Evolutionary conservation across 2,888 invertebrate genomes (phyloP), one percentile per base, ranked within the genome.

Genomic region (Drosophila rellima): DNA sequence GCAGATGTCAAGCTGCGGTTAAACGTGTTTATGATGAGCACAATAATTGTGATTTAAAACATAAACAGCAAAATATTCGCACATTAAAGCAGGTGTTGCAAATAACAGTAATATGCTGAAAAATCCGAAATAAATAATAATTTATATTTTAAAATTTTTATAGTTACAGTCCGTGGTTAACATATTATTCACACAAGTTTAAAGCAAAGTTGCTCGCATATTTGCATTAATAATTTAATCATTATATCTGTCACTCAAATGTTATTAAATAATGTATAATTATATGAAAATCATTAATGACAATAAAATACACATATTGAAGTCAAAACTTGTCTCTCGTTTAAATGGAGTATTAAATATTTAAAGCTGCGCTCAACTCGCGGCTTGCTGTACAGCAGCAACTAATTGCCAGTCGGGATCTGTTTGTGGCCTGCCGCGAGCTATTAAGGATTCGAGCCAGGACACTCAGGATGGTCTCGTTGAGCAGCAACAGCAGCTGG

Each of bases 1-100:
- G 69, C 73, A 64, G 62, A 69, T 70, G 76, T 82, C 85, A 80
- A 60, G 47, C 55, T 74, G 87, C 64, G 78, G 76, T 80, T 78
- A 61, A 74, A 70, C 55, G 70, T 81, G 78, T 70, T 76, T 72
- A 63, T 74, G 74, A 75, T 71, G 63, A 37, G 33, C 45, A 33
- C 40, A 42, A 45, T 52, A 42, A 52, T 29, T 55, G 55, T 44
- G 23, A 17, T 23, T 55, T 42, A 42, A 54, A 40, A 40, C 31
- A 55, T 15, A 33, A 33, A 44, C 42, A 29, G 29, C 15, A 17
- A 37, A 37, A 15, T 18, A 18, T n/a, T n/a, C 13, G 8, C 29
- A 47, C 20, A 42, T 51, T 60, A 50, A 60, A 39, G 37, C 33
- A 26, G 26, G 0, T 26, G 1, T 7, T 7, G 7, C 0, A 26